Conservation (phyloP, 2,113 vertebrate species). For the Riparia riparia region DNA sequence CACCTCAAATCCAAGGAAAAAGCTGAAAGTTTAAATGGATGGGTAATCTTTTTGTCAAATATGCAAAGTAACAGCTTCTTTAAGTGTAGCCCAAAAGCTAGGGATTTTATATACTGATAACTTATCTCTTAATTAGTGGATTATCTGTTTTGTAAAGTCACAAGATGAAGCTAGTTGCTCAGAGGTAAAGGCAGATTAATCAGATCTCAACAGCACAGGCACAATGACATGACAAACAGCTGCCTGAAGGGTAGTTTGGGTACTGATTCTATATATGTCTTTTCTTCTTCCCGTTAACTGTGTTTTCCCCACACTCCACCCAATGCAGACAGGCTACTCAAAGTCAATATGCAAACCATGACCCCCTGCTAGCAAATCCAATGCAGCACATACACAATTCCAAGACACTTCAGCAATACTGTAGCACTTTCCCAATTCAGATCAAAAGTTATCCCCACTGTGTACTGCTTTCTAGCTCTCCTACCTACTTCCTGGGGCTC, state of each 20-base stretch:
- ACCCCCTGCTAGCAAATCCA: fast-evolving
- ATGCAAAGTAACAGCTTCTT: not conserved
- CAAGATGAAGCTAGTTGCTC: not conserved
- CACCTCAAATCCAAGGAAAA: not conserved
- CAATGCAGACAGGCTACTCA: not conserved
- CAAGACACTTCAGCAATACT: not conserved
- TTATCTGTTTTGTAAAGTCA: not conserved
- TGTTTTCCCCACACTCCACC: not conserved
- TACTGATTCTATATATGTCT: not conserved
- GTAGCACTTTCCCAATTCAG: not conserved
- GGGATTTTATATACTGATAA: not conserved
- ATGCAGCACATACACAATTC: not conserved
- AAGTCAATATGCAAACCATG: not conserved
- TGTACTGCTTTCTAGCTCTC: not conserved
- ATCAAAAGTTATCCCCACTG: not conserved
- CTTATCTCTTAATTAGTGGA: not conserved
- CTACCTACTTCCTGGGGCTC: slow-evolving; percentile 96
- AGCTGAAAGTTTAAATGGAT: not conserved
- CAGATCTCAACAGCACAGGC: not conserved
- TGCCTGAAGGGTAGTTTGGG: not conserved
- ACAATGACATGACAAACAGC: not conserved
- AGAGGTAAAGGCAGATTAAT: not conserved
- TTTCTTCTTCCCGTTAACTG: not conserved
- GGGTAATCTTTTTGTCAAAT: not conserved
- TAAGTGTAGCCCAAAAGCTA: not conserved